Percentiles rank a stretch among this genome's conserved stretches.
These are phyloP conservation scores for Heterodera schachtii DNA, from an alignment of 1,140 invertebrate species.

Conservation along the genomic window DNA sequence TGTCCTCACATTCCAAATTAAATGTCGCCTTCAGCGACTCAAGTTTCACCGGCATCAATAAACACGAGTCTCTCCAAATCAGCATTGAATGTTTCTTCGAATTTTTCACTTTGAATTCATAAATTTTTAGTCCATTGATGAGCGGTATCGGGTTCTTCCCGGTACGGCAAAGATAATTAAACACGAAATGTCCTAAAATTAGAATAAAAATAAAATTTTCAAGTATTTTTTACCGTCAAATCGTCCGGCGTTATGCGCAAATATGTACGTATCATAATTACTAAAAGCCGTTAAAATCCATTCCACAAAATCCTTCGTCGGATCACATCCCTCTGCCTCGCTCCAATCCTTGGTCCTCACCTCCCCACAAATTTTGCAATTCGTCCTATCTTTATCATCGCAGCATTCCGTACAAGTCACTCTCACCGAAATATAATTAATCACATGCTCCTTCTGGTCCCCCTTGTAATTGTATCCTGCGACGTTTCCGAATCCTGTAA, in stretches of 20 bases:
- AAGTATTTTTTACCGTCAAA: not conserved
- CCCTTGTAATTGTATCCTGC: not conserved
- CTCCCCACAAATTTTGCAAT: not conserved
- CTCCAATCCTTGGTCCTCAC: not conserved
- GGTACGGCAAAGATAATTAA: not conserved
- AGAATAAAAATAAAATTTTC: no score
- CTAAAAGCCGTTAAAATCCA: not conserved
- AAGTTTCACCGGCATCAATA: not conserved
- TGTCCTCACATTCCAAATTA: not conserved
- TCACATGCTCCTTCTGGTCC: not conserved
- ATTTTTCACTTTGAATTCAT: not conserved
- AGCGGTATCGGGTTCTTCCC: not conserved
- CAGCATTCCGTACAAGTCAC: not conserved
- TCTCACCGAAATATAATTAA: not conserved
- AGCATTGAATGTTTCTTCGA: not conserved
- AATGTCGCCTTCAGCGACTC: not conserved
- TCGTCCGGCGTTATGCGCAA: not conserved
- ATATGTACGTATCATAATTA: not conserved
- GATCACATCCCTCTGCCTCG: not conserved
- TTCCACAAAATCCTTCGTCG: not conserved
- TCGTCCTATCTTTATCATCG: not conserved
- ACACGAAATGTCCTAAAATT: not conserved
- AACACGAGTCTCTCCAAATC: not conserved
- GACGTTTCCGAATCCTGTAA: not conserved
- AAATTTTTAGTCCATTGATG: not conserved